These are phyloP conservation scores for Bicyclus anynana DNA, from an alignment of 1,140 invertebrate genomes.

Conservation along the genomic window DNA sequence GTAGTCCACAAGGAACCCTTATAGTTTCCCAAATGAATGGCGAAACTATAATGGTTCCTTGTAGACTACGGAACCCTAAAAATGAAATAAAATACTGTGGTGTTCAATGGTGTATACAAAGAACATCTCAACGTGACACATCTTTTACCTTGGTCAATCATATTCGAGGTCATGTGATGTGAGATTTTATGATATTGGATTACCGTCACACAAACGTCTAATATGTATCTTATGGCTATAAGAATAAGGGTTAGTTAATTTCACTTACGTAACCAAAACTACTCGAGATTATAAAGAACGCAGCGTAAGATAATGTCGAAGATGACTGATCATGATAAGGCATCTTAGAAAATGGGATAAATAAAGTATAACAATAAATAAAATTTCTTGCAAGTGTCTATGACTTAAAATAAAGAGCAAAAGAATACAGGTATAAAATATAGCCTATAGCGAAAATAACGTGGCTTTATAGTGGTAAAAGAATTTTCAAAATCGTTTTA, in stretches of 20 bases:
- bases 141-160: slow-evolving; percentile 19
- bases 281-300: neutral
- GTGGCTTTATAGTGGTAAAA: too few species aligned
- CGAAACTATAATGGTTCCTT: too few species aligned
- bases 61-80: too few species aligned
- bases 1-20: too few species aligned
- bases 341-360: neutral
- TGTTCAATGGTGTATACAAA: neutral
- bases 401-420: too few species aligned
- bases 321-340: slow-evolving; percentile 13
- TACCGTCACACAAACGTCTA: neutral
- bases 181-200: neutral
- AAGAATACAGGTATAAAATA: too few species aligned
- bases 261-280: neutral
- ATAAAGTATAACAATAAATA: too few species aligned
- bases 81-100: neutral
- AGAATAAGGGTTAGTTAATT: neutral
- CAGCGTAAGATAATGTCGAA: slow-evolving; percentile 16
- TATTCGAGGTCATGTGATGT: slow-evolving; percentile 17
- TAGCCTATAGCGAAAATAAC: too few species aligned
- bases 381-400: too few species aligned
- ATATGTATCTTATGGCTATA: slow-evolving; percentile 1
- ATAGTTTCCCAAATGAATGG: too few species aligned
- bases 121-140: slow-evolving; percentile 4
- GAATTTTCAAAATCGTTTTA: too few species aligned